Percentiles rank a stretch among this genome's conserved stretches.
Evolutionary conservation across 2,888 invertebrate species (phyloP).

Genomic region (Serripes groenlandicus): DNA sequence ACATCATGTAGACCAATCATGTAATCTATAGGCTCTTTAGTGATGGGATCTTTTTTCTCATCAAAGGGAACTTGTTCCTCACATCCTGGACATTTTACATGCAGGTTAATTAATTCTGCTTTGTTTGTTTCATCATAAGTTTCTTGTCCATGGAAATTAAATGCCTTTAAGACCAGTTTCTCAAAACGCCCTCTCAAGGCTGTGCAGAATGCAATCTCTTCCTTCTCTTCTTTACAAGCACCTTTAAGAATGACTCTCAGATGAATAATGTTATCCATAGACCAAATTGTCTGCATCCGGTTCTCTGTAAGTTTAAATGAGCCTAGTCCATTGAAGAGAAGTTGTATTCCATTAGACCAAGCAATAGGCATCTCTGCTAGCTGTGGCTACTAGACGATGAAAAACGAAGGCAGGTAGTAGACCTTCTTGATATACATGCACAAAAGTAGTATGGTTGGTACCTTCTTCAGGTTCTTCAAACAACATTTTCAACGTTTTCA

Average conservation of each 20-base stretch:
- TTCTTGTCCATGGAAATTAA: background rate
- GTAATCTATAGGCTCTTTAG: too few relatives aligned
- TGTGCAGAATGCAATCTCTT: background rate
- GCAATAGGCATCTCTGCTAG: constrained; percentile 1
- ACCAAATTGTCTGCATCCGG: background rate
- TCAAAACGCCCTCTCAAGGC: background rate
- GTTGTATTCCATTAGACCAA: background rate
- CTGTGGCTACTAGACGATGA: background rate
- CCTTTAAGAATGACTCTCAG: background rate
- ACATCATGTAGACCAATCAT: background rate
- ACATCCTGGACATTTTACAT: constrained; percentile 1
- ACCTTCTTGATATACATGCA: background rate
- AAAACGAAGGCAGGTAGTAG: background rate
- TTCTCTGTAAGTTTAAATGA: background rate
- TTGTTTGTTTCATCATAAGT: background rate
- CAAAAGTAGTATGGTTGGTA: background rate
- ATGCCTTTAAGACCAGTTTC: background rate
- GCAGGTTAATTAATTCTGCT: background rate
- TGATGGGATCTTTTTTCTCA: too few relatives aligned
- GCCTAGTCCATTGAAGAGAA: background rate
- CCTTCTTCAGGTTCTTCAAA: background rate
- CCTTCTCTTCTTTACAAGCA: background rate
- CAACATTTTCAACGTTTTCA: background rate
- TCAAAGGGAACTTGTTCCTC: background rate
- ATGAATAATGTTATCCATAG: background rate